Base-by-base conservation (phyloP, 1,140 invertebrate genomes). In the Drosophila saltans region DNA sequence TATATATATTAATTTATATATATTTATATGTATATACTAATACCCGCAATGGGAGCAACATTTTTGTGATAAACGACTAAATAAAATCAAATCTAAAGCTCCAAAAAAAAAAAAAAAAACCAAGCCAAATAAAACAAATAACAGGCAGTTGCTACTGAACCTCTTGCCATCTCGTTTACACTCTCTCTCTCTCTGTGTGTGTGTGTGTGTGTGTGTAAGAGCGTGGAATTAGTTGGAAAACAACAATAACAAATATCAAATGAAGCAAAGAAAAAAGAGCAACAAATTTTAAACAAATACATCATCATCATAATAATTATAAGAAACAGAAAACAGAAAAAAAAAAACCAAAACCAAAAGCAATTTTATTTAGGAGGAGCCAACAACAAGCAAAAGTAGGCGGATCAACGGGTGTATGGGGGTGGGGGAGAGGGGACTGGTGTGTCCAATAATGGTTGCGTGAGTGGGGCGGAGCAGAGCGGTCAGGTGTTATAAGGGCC, bases 31-130 rank as follows among this genome's bases (percentile, higher is more conserved):
- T 56, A 43, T 40, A 26, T 69, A 68, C 59, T 30, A 73, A 82
- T 70, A 75, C 83, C 88, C 76, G 75, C 75, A 78, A 78, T 82
- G 83, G 81, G 83, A 72, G 83, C 83, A 80, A 77, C 80, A 83
- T 88, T 88, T 75, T 64, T 70, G 83, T 78, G 83, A 88, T 88
- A 88, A 88, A 88, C 83, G 84, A 78, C 83, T 75, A 83, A 86
- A 88, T 89, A 81, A 79, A 86, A 89, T 88, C 77, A 89, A 88
- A 88, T 88, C 83, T 89, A 88, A 88, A 88, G 80, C 83, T 88
- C 76, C 82, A 78, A 79, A 86, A 86, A 86, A 85, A 78, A 65
- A 66, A 65, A 61, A 57, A 39, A 69, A 36, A 40, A 33, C 21
- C 40, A 28, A 75, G 59, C 41, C 45, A 74, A 80, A 70, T 77